Conservation (phyloP, 2,113 vertebrate genomes). For the Dendropsophus ebraccatus region DNA sequence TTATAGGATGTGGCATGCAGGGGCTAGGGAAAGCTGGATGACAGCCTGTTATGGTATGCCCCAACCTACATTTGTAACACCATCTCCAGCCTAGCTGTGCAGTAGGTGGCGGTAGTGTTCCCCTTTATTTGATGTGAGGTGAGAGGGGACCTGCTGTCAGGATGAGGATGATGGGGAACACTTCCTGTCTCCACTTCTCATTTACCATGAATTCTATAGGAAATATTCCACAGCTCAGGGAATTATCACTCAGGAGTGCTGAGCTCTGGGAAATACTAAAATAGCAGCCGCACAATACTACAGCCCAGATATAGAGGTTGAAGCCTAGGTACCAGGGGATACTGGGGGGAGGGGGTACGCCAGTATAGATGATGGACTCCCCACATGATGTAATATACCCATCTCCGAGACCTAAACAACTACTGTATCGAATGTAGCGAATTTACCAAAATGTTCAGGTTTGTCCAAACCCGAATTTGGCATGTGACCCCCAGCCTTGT, state of each 20-base stretch:
- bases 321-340: background rate
- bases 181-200: background rate
- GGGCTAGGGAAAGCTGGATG: no score
- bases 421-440: conserved; percentile 64
- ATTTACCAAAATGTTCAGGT: conserved; percentile 73
- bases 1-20: no score
- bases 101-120: no score
- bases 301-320: background rate
- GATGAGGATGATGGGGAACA: background rate
- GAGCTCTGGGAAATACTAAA: background rate
- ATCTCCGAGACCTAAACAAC: conserved; percentile 60
- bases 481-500: conserved; percentile 77
- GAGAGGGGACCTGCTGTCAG: no score
- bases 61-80: no score
- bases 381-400: conserved; percentile 23
- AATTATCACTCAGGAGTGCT: background rate
- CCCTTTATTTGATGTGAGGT: no score
- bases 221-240: background rate
- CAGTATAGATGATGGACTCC: no score
- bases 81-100: no score
- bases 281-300: background rate
- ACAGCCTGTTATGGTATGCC: no score
- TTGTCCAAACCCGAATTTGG: no score
- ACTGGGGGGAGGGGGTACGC: no score
- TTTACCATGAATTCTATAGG: background rate